A percentile compares a stretch with the other conserved stretches of the same genome.
phyloP scores from a whole-genome alignment of 2,888 invertebrate species.

The Dryococelus australis region DNA sequence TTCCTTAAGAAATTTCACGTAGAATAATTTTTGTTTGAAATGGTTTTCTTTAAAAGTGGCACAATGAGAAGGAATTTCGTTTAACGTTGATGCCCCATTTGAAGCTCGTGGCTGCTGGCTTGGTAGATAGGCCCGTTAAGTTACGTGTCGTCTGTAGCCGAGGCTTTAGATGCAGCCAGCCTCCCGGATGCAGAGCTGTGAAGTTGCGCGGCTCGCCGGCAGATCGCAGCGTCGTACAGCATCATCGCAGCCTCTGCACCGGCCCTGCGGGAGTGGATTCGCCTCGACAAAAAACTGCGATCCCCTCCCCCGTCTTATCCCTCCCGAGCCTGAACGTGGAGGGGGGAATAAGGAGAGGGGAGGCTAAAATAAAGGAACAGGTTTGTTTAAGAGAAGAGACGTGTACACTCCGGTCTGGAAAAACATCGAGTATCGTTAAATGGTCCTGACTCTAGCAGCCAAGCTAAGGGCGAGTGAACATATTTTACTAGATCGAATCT shows the following conservation, averaged over 20 bases:
- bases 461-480: no score
- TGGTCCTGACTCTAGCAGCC: neutral
- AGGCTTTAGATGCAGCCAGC: neutral
- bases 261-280: slow-evolving; percentile 6
- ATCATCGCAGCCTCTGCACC: neutral
- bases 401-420: neutral
- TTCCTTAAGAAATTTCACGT: no score
- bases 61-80: no score
- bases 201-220: neutral
- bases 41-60: no score
- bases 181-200: neutral
- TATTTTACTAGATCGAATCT: no score
- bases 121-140: no score
- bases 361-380: slow-evolving; percentile 1
- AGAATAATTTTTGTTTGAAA: no score
- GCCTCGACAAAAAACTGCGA: neutral
- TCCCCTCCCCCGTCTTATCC: neutral
- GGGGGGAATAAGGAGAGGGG: neutral
- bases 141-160: no score
- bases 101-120: no score
- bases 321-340: neutral
- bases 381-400: slow-evolving; percentile 10
- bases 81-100: no score
- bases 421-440: neutral
- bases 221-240: neutral